A percentile compares a stretch with the other conserved stretches of the same genome.
Evolutionary conservation across 2,797 vertebrate genomes (phyloP).

Genomic region (Lemur catta): DNA sequence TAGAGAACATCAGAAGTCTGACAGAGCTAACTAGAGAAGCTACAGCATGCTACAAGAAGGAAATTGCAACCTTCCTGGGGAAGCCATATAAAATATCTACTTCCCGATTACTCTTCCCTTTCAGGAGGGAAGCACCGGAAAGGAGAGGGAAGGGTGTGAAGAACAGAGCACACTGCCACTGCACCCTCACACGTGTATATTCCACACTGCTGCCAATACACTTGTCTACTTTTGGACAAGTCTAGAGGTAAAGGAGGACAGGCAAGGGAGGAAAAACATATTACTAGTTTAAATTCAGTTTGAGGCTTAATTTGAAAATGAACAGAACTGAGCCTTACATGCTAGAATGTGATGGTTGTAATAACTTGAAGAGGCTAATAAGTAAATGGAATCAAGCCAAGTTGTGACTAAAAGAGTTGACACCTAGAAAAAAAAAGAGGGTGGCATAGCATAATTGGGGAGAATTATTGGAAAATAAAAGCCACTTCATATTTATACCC

Average conservation of each 20-base stretch:
- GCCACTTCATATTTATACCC: neutral
- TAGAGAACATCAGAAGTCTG: neutral
- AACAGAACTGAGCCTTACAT: neutral
- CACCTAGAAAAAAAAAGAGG: neutral
- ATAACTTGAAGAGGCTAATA: neutral
- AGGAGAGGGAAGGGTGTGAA: neutral
- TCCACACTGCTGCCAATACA: neutral
- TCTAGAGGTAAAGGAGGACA: neutral
- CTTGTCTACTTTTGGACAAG: neutral
- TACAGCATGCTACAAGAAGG: neutral
- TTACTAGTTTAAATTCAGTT: neutral
- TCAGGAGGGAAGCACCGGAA: neutral
- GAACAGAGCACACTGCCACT: neutral
- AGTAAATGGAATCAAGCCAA: neutral
- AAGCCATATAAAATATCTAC: neutral
- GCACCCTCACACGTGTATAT: neutral
- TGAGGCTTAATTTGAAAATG: conserved; percentile 1
- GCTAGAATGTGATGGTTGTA: conserved; percentile 24
- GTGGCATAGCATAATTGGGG: neutral
- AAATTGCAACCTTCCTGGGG: neutral
- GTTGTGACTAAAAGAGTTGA: neutral
- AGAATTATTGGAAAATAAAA: neutral
- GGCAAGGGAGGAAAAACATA: neutral
- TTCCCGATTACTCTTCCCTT: neutral
- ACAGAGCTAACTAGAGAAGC: neutral